Percentiles rank a stretch among this genome's conserved stretches.
Conservation (phyloP, 2,113 vertebrate species). For the Prionailurus viverrinus region DNA sequence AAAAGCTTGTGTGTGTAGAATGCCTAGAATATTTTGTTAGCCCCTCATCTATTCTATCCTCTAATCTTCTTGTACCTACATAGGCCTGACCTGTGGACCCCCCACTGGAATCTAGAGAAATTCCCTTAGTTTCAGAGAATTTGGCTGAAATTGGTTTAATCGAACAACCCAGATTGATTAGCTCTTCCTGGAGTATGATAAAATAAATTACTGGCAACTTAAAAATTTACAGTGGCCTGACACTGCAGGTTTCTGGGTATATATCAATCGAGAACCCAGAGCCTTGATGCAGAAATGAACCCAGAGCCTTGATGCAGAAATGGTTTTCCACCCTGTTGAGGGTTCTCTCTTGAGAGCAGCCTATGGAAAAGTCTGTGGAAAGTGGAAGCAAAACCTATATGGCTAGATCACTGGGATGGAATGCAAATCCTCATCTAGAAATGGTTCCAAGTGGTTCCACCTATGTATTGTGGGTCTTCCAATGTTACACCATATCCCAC, state of each 20-base stretch:
- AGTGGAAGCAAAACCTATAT: background rate
- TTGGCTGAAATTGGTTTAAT: background rate
- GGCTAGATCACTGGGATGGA: background rate
- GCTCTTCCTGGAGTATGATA: background rate
- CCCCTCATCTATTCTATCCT: background rate
- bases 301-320: background rate
- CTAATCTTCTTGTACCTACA: background rate
- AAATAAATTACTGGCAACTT: background rate
- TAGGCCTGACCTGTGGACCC: background rate
- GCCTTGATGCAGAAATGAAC: background rate
- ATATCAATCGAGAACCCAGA: background rate
- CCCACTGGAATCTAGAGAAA: background rate
- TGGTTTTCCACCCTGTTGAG: background rate
- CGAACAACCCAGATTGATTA: background rate
- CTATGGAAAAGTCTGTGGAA: background rate
- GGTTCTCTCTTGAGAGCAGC: background rate
- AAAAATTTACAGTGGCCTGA: background rate
- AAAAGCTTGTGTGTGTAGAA: background rate
- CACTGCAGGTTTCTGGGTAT: background rate
- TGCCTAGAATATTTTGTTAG: background rate
- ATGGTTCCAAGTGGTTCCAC: background rate
- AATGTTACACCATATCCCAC: background rate
- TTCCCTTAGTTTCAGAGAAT: background rate
- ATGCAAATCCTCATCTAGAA: slow-evolving; percentile 26
- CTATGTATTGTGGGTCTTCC: background rate